Evolutionary conservation across 2,113 vertebrate species (phyloP), one percentile per base, ranked within the genome.

Genomic region (Thomomys bottae): DNA sequence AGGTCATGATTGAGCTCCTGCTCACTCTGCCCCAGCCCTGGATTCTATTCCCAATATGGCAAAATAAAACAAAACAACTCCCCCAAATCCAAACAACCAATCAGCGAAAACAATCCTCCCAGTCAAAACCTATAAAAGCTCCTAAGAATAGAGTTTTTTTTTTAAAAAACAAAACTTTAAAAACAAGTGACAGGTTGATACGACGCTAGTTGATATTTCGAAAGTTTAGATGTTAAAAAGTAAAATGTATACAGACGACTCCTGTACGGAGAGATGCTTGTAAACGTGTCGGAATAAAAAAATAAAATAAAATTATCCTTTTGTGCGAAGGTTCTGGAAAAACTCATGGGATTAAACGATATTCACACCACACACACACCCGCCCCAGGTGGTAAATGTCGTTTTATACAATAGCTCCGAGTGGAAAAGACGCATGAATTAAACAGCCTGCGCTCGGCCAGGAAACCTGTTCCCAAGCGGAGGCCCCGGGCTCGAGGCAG

Each of bases 181-280:
- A 90, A 68, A 63, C 24, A 61, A 61, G 21, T 28, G 30, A 84
- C 49, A 94, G 15, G 24, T 36, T 61, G n/a, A n/a, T 78, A 38
- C 32, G 57, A 81, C 4, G 2, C 24, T 34, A 72, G 59, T 49
- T 49, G 64, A 68, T 70, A 71, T 14, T 78, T 73, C 68, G 54
- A 80, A 32, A 54, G 36, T 3, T 71, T 66, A 72, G n/a, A 42
- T 68, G 70, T 32, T 34, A 70, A 95, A 91, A 49, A 77, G 45
- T 61, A 78, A 76, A 89, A 45, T 64, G 54, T 5, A 17, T 3
- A 28, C 21, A 36, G 59, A 78, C 42, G 15, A 61, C 15, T 68
- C 45, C 21, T 57, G 32, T 88, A 91, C 94, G 49, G 40, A 88
- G 92, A 81, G n/a, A 20, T 38, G 36, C 45, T 72, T 79, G 78